Base-by-base conservation (phyloP, 53 echinoderm and acorn worm genomes). In the Antedon mediterranea region DNA sequence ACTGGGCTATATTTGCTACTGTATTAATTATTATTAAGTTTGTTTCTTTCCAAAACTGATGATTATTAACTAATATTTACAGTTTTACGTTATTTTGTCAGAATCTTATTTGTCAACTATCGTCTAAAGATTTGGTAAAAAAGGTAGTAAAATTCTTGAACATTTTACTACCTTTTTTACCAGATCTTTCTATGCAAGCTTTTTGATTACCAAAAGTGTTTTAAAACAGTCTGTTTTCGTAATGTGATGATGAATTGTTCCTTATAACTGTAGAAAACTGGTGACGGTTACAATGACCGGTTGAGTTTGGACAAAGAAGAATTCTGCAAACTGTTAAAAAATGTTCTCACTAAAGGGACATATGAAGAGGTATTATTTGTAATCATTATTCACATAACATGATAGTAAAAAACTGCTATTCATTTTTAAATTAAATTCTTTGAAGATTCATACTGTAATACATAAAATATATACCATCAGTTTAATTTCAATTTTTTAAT, bases 281-380 rank as follows among this genome's bases (percentile, higher is more conserved):
- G 85, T 72, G 87, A 91, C 34, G 91, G 87, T 27, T 89, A 87
- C 81, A 87, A 84, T 43, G 82, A 89, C 30, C 83, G 84, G 20
- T 82, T 88, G 3, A 78, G 81, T 57, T 41, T 94, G 4, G 74
- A 85, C 26, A 91, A 82, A 73, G 95, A 91, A 31, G 85, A 87
- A 27, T 94, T 94, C 31, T 89, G 87, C 79, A 76, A 87, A 32
- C 75, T 89, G 11, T 31, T 94, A 79, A 76, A 82, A 43, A 79
- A 30, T 11, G 75, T 89, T n/a, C 72, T 94, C 28, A 87, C 89
- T 32, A 91, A 91, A 83, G 91, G 95, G 31, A 80, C 85, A 34
- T 30, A 32, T 4, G 91, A 89, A 43, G 95, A 94, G 84, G 94
- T 94, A 43, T n/a, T n/a, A n/a, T 73, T 71, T 57, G 43, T n/a